Evolutionary conservation across 2,888 invertebrate species (phyloP), one percentile per base, ranked within the genome.

Genomic region (Zeuzera pyrina): DNA sequence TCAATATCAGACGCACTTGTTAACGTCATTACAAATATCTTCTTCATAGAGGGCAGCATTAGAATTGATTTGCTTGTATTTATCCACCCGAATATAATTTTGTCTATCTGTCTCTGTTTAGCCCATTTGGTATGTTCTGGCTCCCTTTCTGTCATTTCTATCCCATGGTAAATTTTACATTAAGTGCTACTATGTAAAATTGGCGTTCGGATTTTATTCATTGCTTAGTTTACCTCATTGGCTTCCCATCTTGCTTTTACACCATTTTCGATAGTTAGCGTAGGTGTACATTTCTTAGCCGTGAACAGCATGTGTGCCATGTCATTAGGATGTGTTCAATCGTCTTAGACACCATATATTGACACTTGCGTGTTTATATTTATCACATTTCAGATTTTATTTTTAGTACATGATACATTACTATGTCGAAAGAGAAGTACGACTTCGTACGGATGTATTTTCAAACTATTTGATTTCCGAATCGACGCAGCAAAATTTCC

Each of bases 121-220:
- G 15, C 36, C 42, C 34, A 47, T 29, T 12, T 26, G 24, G n/a
- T n/a, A n/a, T 31, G 16, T 25, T 51, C 52, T 56, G 48, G 45
- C 19, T 5, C 8, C n/a, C n/a, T 8, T 6, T 19, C 19, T 19
- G 19, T 41, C 33, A 31, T 42, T 41, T 41, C 40, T 42, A 30
- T 30, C 7, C 16, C 13, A 35, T 57, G 57, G 50, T 53, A 56
- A 58, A 61, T 58, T 65, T 63, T 64, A 64, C 62, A 61, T 49
- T 38, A 30, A 46, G 42, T 57, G 65, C 71, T 63, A 61, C 65
- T 65, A 62, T 71, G 76, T 78, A 70, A 77, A 76, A 72, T 74
- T 70, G 64, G 47, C 57, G 61, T 67, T 70, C 64, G 65, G 59
- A 59, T 50, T 49, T 52, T n/a, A n/a, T 40, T 59, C 62, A 60